Evolutionary conservation across 1,140 invertebrate species (phyloP).

Genomic region (Neuroterus valhalla): DNA sequence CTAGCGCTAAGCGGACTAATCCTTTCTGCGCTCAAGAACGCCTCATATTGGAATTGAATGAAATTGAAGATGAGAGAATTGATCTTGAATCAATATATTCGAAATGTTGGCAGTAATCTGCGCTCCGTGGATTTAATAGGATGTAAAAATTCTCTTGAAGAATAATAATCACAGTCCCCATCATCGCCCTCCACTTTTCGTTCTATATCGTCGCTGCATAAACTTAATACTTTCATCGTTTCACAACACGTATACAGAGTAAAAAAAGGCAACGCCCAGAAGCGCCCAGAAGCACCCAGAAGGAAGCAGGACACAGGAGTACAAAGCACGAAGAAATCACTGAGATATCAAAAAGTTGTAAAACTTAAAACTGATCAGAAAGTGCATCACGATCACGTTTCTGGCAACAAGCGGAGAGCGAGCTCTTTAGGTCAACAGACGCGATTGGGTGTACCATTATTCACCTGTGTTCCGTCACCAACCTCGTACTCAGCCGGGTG

Average conservation of each 20-base stretch:
- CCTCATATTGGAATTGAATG: neutral
- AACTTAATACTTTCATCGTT: constrained; percentile 26
- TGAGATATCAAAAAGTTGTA: neutral
- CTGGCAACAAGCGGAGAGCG: constrained; percentile 61
- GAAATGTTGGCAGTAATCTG: neutral
- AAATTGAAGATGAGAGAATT: neutral
- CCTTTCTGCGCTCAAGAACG: neutral
- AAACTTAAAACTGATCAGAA: constrained; percentile 13
- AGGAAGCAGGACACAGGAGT: constrained; percentile 8
- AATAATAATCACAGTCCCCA: constrained; percentile 30
- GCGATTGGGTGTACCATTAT: constrained; percentile 70
- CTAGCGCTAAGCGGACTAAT: too few species aligned
- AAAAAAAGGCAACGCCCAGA: neutral
- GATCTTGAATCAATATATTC: neutral
- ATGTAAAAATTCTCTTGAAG: constrained; percentile 29
- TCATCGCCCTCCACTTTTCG: constrained; percentile 1
- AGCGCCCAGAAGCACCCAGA: too few species aligned
- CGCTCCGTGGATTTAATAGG: neutral
- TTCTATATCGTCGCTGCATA: constrained; percentile 14
- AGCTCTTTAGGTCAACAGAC: constrained; percentile 68
- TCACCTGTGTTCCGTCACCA: constrained; percentile 69
- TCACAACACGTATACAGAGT: constrained; percentile 22
- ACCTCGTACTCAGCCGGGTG: constrained; percentile 61
- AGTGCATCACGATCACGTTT: constrained; percentile 50
- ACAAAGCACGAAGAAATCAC: constrained; percentile 16